phyloP scores from a whole-genome alignment of 2,113 vertebrate species.

The Platanista minor region DNA sequence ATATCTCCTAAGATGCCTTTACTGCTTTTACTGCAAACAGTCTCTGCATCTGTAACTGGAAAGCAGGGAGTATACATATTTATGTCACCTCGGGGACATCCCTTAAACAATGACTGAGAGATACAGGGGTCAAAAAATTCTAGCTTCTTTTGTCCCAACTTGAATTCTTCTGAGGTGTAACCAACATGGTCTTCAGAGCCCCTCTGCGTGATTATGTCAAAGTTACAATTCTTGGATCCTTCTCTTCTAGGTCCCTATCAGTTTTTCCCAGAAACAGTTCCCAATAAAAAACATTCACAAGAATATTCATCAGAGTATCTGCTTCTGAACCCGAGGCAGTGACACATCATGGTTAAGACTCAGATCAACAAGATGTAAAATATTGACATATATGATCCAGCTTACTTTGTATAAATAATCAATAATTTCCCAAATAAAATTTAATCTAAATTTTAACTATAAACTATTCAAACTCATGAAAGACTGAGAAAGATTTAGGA shows the following conservation, averaged over 20 bases:
- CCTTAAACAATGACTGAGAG: neutral
- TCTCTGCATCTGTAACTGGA: neutral
- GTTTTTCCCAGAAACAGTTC: neutral
- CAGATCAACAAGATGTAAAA: neutral
- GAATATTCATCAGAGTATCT: neutral
- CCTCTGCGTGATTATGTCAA: neutral
- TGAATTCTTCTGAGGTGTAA: neutral
- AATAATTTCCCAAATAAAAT: neutral
- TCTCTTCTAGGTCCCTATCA: neutral
- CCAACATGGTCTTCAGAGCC: neutral
- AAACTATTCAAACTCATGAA: neutral
- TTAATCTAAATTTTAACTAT: neutral
- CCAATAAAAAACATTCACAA: neutral
- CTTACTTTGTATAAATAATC: constrained; percentile 2
- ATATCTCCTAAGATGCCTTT: neutral
- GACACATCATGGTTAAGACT: neutral
- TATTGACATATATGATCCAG: neutral
- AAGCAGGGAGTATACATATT: neutral
- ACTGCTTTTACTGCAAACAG: neutral
- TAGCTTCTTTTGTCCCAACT: neutral
- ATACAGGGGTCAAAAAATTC: neutral
- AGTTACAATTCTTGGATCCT: neutral
- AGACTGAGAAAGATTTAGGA: neutral
- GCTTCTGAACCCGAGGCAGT: neutral
- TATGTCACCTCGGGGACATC: neutral